Base-by-base conservation (phyloP, 2,797 vertebrate genomes). In the Etheostoma perlongum region DNA sequence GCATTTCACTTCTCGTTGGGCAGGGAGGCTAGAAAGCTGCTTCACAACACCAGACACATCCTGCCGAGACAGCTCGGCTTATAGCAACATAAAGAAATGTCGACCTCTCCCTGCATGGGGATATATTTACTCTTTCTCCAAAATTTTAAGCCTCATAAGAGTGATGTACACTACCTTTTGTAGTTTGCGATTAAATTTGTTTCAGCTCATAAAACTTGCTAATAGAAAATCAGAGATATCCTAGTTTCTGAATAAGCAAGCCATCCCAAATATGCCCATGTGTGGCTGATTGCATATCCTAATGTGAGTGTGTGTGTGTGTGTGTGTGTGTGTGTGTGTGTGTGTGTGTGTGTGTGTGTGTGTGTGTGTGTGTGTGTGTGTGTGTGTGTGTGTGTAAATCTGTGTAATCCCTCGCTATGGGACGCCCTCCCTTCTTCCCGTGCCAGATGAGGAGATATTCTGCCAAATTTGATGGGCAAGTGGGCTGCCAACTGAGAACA, bases 401-500 rank as follows among this genome's bases (percentile, higher is more conserved):
- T 72, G 89, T 92, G 89, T 94, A 93, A 94, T 94, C 93, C 88
- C 84, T 91, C 91, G 70, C 91, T 84, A 83, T 89, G 89, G 92
- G 93, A 92, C 79, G 82, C 82, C 79, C 87, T 87, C 67, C 88
- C 88, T 91, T 88, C 80, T 94, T 91, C 90, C 78, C 57, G 74
- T 91, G 93, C 95, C 94, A 95, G 94, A 92, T 90, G 89, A 88
- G 90, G 70, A 85, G 85, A 91, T 81, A 87, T 88, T 87, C 84
- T 93, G 92, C 94, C 93, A 94, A 91, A 81, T 77, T 89, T 55
- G 51, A 90, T 69, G 68, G 86, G 79, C 85, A 86, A 88, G 76
- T 72, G 78, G 69, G 81, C 82, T 83, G 90, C 91, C 91, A 92
- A 83, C 76, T 72, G 71, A 73, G 36, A 85, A 86, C 78, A 78